phyloP scores from a whole-genome alignment of 2,888 invertebrate species.

The Myopa testacea region DNA sequence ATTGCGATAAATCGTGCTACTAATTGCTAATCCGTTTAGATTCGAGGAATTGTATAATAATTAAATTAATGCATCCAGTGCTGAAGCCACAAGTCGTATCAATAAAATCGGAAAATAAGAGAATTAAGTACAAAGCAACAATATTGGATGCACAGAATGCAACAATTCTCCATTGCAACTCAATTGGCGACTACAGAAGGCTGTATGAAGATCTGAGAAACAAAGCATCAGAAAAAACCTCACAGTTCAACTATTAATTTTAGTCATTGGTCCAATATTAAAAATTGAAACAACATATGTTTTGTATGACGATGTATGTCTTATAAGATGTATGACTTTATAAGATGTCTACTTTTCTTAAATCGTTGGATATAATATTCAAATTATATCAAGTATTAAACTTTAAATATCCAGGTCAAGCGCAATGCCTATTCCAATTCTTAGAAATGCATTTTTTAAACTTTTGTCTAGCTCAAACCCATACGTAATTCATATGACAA shows the following conservation, averaged over 20 bases:
- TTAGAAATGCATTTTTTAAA: constrained; percentile 1
- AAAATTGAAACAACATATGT: neutral
- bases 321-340: too few species aligned
- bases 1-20: too few species aligned
- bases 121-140: too few species aligned
- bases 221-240: too few species aligned
- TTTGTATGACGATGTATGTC: constrained; percentile 3
- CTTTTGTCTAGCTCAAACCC: constrained; percentile 5
- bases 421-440: neutral
- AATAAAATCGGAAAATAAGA: too few species aligned
- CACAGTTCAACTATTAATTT: too few species aligned
- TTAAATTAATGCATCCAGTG: too few species aligned
- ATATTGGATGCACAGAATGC: neutral
- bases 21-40: too few species aligned
- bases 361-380: constrained; percentile 4
- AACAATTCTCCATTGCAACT: neutral
- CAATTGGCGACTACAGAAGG: constrained; percentile 1
- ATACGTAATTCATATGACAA: neutral
- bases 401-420: neutral
- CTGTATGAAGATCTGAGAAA: neutral
- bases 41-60: too few species aligned
- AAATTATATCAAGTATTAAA: constrained; percentile 4
- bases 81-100: too few species aligned
- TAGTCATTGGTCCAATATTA: too few species aligned
- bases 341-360: neutral